phyloP scores from a whole-genome alignment of 2,888 invertebrate genomes.

The Tanytarsus gracilentus region DNA sequence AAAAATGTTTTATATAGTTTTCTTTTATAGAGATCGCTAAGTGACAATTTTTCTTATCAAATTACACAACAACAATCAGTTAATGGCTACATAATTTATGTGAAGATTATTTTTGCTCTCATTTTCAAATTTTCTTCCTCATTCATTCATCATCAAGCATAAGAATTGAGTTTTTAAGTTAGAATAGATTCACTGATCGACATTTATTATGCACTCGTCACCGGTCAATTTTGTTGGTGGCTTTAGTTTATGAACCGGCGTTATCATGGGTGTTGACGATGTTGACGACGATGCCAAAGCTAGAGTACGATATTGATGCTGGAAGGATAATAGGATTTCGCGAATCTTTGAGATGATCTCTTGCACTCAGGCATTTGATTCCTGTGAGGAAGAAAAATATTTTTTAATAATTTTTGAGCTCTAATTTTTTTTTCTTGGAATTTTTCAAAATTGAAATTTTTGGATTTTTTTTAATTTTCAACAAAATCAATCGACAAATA shows the following conservation, averaged over 20 bases:
- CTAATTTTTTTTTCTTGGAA: not conserved
- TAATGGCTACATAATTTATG: constrained; percentile 15
- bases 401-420: constrained; percentile 4
- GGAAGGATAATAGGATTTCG: constrained; percentile 64
- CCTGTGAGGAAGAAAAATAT: constrained; percentile 50
- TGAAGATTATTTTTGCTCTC: not conserved
- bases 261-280: constrained; percentile 12
- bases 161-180: constrained; percentile 1
- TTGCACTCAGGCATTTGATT: constrained; percentile 85
- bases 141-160: constrained; percentile 2
- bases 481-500: not conserved
- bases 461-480: constrained; percentile 4
- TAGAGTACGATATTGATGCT: constrained; percentile 43
- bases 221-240: not conserved
- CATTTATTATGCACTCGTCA: not conserved
- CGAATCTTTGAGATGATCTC: constrained; percentile 78
- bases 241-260: constrained; percentile 18
- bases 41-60: not conserved
- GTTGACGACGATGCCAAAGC: constrained; percentile 13
- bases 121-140: not conserved
- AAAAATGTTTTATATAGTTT: not conserved
- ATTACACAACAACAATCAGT: constrained; percentile 17
- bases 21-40: not conserved
- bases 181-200: constrained; percentile 20
- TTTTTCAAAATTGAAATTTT: constrained; percentile 8